These are phyloP conservation scores for Ectropis grisescens DNA, from an alignment of 1,140 invertebrate genomes.

Conservation along the genomic window DNA sequence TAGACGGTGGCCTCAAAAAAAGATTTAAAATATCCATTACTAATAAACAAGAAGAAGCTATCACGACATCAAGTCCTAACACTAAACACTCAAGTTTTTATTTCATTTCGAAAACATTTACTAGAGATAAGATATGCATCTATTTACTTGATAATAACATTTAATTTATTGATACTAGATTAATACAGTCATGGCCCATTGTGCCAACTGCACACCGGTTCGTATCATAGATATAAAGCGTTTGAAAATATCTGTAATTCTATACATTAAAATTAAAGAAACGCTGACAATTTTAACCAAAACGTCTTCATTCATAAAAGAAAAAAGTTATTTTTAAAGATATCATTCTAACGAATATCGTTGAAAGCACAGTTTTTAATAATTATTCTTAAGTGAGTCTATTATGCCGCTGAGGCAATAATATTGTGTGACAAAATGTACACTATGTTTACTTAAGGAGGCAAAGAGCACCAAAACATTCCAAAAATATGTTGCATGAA, in stretches of 20 bases:
- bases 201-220: too few species aligned
- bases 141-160: constrained; percentile 61
- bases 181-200: too few species aligned
- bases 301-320: neutral
- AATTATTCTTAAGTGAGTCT: too few species aligned
- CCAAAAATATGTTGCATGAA: neutral
- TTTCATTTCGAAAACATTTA: constrained; percentile 56
- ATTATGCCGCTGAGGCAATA: too few species aligned
- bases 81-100: constrained; percentile 50
- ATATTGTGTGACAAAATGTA: too few species aligned
- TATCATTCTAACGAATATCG: too few species aligned
- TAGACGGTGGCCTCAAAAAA: too few species aligned
- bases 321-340: neutral
- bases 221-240: constrained; percentile 11
- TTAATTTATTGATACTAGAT: too few species aligned
- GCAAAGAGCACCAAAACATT: neutral
- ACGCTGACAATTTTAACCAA: constrained; percentile 33
- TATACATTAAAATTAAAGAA: constrained; percentile 35
- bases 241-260: too few species aligned
- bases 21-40: too few species aligned
- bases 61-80: constrained; percentile 54
- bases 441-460: too few species aligned
- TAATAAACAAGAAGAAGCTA: constrained; percentile 27
- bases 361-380: too few species aligned
- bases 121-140: constrained; percentile 67